Conservation (phyloP, 1,140 invertebrate species). For the Sinella curviseta region DNA sequence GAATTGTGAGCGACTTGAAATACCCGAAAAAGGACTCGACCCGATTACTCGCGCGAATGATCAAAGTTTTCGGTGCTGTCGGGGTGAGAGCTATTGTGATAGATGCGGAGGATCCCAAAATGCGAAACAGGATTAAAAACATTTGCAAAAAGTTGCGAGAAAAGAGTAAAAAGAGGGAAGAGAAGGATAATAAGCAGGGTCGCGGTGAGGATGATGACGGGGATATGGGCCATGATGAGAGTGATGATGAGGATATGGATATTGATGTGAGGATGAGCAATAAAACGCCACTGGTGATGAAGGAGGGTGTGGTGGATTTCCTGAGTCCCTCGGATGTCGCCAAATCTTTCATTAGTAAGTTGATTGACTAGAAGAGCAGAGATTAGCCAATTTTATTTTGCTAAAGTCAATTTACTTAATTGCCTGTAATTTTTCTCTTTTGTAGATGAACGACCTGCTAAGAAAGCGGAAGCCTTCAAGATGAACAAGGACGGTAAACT, state of each 20-base stretch:
- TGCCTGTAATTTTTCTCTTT: conserved; percentile 6
- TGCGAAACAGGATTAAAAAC: conserved; percentile 44
- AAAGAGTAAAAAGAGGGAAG: conserved; percentile 28
- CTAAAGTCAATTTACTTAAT: conserved; percentile 21
- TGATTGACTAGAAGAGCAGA: neutral
- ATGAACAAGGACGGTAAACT: conserved; percentile 43
- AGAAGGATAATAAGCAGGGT: conserved; percentile 17
- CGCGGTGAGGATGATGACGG: conserved; percentile 25
- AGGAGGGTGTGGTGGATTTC: conserved; percentile 48
- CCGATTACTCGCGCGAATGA: conserved; percentile 45
- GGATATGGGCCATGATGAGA: neutral
- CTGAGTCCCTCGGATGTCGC: conserved; percentile 42
- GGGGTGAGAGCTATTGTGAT: conserved; percentile 45
- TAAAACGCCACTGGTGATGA: conserved; percentile 40
- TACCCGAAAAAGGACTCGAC: conserved; percentile 43
- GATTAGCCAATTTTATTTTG: conserved; percentile 14
- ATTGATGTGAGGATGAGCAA: conserved; percentile 3
- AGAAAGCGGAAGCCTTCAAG: conserved; percentile 39
- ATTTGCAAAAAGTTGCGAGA: conserved; percentile 40
- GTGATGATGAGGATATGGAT: conserved; percentile 30
- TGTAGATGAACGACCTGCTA: conserved; percentile 12
- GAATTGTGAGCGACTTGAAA: conserved; percentile 1
- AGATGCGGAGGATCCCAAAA: conserved; percentile 39
- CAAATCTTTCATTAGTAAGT: conserved; percentile 46
- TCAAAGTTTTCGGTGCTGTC: conserved; percentile 43